Conservation (phyloP, 2,888 invertebrate genomes). For the Seladonia tumulorum region DNA sequence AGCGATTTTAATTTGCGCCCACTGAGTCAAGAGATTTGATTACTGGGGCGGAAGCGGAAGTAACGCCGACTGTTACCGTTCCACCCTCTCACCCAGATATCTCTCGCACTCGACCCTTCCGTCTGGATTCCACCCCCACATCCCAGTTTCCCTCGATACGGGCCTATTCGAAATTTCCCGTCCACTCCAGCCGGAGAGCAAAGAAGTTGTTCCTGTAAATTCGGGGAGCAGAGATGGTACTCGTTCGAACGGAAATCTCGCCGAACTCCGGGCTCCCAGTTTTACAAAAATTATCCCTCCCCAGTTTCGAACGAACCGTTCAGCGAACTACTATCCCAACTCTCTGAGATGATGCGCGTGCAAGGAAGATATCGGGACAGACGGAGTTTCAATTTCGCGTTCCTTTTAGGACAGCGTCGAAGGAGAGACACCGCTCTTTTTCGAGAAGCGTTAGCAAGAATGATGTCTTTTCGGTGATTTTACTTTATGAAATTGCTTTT, state of each 20-base stretch:
- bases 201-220: slow-evolving; percentile 30
- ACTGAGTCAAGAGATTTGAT: slow-evolving; percentile 80
- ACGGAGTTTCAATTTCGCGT: background rate
- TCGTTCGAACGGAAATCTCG: background rate
- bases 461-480: background rate
- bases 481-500: background rate
- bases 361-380: background rate
- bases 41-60: slow-evolving; percentile 78
- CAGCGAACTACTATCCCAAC: background rate
- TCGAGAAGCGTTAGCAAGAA: background rate
- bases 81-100: slow-evolving; percentile 42
- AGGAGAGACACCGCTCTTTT: background rate
- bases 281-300: background rate
- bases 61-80: slow-evolving; percentile 76
- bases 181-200: background rate
- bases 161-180: slow-evolving; percentile 39
- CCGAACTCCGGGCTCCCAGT: background rate
- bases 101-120: slow-evolving; percentile 25
- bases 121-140: slow-evolving; percentile 18
- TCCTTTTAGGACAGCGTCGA: background rate
- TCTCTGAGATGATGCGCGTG: background rate
- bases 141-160: slow-evolving; percentile 29
- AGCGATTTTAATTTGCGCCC: slow-evolving; percentile 76
- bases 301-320: background rate
- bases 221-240: background rate